These are phyloP conservation scores for Flexamia atlantica DNA, from an alignment of 2,888 invertebrate genomes.

Conservation along the genomic window DNA sequence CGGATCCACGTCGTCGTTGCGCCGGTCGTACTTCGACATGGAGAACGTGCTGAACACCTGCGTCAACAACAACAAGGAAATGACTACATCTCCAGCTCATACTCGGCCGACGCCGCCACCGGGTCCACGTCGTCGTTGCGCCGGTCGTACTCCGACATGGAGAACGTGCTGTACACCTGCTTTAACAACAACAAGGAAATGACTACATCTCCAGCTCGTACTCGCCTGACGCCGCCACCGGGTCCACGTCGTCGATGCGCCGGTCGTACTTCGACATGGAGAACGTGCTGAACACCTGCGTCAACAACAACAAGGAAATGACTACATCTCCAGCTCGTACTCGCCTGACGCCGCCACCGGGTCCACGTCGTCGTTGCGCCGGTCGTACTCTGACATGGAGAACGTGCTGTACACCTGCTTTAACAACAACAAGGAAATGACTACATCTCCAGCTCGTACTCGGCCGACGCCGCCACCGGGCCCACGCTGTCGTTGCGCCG, in stretches of 20 bases:
- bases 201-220: too few relatives aligned
- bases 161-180: constrained; percentile 94
- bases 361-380: constrained; percentile 99
- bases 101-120: too few relatives aligned
- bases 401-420: constrained; percentile 93
- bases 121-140: constrained; percentile 99
- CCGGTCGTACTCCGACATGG: constrained; percentile 97
- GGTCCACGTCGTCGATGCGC: constrained; percentile 99
- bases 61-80: too few relatives aligned
- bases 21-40: constrained; percentile 96
- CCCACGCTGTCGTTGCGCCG: constrained; percentile 99
- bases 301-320: too few relatives aligned
- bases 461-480: too few relatives aligned
- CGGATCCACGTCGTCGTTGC: constrained; percentile 99
- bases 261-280: constrained; percentile 98
- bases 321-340: too few relatives aligned
- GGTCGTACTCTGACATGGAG: constrained; percentile 97
- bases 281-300: constrained; percentile 93
- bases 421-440: too few relatives aligned
- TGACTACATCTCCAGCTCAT: too few relatives aligned
- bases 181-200: too few relatives aligned
- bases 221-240: too few relatives aligned
- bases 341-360: too few relatives aligned
- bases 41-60: constrained; percentile 96
- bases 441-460: too few relatives aligned